Evolutionary conservation across 1,140 invertebrate genomes (phyloP), one percentile per base, ranked within the genome.

Genomic region (Papilio polytes): DNA sequence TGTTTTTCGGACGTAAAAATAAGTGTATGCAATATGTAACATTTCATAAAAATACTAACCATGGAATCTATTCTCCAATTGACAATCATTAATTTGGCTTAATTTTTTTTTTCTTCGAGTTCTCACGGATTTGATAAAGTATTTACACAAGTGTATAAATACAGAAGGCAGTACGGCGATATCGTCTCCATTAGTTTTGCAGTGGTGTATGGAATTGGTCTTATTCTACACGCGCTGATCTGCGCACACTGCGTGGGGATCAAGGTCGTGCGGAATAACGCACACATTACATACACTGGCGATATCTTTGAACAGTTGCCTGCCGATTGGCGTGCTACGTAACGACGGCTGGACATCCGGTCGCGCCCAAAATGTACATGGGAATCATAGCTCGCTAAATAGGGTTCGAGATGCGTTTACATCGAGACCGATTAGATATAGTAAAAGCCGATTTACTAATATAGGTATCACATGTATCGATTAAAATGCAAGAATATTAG

Each of bases 241-340:
- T 84, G 83, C 85, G 86, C 83, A 85, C 85, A 84, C 88, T 90
- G 91, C 91, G 92, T 94, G 92, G 91, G 91, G 92, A 93, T 93
- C 92, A 94, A 94, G 92, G 92, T 85, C 91, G 85, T 86, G 86
- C 86, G 82, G 89, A 91, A 90, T 91, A 92, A 91, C 90, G 91
- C 92, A 90, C 87, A 86, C 84, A 63, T 66, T 84, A 88, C 86
- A 85, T 81, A 83, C 85, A 80, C 82, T 83, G 44, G 77, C 83
- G 83, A 87, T 88, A 90, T 88, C 88, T 91, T 88, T 89, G 86
- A 88, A 86, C 85, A 85, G 87, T 89, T 88, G 87, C 87, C 89
- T 89, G 88, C 88, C 85, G 85, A 87, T 88, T 83, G 79, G 84
- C 76, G 59, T 73, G 83, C 85, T 86, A 86, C 86, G 86, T 86